Conservation (phyloP, 2,797 vertebrate genomes). For the Coilia nasus region DNA sequence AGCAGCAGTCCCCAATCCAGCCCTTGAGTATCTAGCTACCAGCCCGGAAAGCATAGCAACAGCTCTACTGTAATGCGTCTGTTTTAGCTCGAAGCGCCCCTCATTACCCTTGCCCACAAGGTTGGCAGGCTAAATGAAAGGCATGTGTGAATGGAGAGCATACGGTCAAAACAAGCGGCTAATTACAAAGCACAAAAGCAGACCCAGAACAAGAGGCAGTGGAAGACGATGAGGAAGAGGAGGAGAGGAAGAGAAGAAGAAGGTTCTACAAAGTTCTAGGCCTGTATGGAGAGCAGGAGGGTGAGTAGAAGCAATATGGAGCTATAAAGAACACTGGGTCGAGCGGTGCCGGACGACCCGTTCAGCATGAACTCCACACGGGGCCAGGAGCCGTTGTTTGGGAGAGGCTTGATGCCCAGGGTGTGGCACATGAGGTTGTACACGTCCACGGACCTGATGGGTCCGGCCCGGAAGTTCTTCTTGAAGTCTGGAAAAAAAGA, state of each 20-base stretch:
- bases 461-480: constrained; percentile 77
- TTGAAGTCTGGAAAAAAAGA: constrained; percentile 84
- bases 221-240: neutral
- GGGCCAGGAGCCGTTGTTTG: constrained; percentile 97
- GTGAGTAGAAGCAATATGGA: constrained; percentile 56
- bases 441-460: constrained; percentile 87
- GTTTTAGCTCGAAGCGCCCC: neutral
- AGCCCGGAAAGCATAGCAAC: neutral
- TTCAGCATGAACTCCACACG: constrained; percentile 83
- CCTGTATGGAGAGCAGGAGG: constrained; percentile 56
- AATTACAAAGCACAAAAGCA: neutral
- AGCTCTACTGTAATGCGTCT: neutral
- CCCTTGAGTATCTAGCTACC: neutral
- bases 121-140: neutral
- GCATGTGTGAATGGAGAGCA: neutral
- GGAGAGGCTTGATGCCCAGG: constrained; percentile 79
- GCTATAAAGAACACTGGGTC: neutral
- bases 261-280: constrained; percentile 33
- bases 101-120: neutral
- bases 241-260: constrained; percentile 21
- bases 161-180: neutral
- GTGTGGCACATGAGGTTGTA: constrained; percentile 92
- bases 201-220: neutral
- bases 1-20: neutral
- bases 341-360: constrained; percentile 46